phyloP scores from a whole-genome alignment of 2,113 vertebrate genomes.

The Phrynosoma platyrhinos region DNA sequence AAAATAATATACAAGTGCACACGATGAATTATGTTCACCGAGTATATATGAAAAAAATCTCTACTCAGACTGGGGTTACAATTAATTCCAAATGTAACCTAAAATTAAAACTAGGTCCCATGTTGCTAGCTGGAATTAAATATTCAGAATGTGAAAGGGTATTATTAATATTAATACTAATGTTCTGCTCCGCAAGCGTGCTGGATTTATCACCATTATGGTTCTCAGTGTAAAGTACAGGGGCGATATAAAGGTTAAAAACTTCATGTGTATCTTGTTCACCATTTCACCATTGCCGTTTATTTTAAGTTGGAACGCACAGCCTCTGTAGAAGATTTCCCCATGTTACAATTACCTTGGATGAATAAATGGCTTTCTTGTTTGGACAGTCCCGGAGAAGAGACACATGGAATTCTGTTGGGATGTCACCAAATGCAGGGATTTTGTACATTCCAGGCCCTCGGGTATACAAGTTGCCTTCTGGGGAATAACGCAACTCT shows the following conservation, averaged over 20 bases:
- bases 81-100: background rate
- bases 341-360: constrained; percentile 83
- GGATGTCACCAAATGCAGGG: constrained; percentile 92
- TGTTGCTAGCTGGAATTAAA: background rate
- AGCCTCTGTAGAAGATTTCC: background rate
- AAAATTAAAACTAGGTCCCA: background rate
- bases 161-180: background rate
- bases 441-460: constrained; percentile 98
- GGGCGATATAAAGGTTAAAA: too few species aligned
- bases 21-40: too few species aligned
- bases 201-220: background rate
- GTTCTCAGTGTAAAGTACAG: too few species aligned
- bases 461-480: constrained; percentile 87
- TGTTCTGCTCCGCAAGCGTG: background rate
- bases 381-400: constrained; percentile 92
- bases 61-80: too few species aligned
- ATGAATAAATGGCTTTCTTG: constrained; percentile 90
- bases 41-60: too few species aligned
- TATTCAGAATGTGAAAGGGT: background rate
- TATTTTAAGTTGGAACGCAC: background rate
- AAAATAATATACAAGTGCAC: too few species aligned
- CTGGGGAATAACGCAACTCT: constrained; percentile 90
- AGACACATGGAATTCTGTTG: constrained; percentile 85
- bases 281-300: background rate
- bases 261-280: too few species aligned